Conservation (phyloP, 92 coral and sea anemone genomes). For the Galaxea fascicularis region DNA sequence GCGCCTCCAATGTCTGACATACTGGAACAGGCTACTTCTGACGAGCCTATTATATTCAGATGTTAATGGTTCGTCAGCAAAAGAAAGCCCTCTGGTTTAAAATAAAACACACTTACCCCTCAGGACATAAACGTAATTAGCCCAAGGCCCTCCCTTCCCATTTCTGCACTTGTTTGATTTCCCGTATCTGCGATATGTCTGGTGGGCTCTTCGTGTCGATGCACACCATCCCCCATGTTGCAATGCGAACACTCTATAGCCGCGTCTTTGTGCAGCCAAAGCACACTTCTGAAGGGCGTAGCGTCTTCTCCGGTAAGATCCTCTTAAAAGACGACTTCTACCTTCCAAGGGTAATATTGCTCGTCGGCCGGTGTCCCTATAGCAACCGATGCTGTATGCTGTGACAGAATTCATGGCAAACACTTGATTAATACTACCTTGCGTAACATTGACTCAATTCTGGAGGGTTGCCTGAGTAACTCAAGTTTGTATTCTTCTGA, state of each 20-base stretch:
- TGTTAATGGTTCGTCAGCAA: background rate
- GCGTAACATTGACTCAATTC: too few relatives aligned
- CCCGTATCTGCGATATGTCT: constrained; percentile 36
- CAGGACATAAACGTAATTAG: constrained; percentile 44
- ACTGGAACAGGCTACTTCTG: too few relatives aligned
- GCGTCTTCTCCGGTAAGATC: constrained; percentile 20
- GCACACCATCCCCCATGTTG: constrained; percentile 68
- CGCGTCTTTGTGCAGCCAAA: constrained; percentile 20
- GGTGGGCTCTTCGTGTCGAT: constrained; percentile 25
- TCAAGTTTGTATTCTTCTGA: too few relatives aligned
- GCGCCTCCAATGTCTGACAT: too few relatives aligned
- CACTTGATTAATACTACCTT: too few relatives aligned
- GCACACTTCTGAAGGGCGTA: constrained; percentile 46
- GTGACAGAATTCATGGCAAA: background rate
- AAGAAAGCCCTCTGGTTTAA: background rate
- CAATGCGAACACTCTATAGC: constrained; percentile 52
- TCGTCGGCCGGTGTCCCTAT: constrained; percentile 45
- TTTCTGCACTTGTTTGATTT: constrained; percentile 24
- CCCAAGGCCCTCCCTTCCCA: constrained; percentile 60
- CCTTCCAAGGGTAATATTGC: constrained; percentile 42
- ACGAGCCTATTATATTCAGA: too few relatives aligned
- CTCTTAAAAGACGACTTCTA: constrained; percentile 42
- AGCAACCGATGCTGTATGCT: constrained; percentile 52
- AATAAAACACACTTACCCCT: constrained; percentile 10
- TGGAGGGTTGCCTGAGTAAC: too few relatives aligned